Conservation (phyloP, 2,797 vertebrate genomes). For the Halcyon smyrnensis region DNA sequence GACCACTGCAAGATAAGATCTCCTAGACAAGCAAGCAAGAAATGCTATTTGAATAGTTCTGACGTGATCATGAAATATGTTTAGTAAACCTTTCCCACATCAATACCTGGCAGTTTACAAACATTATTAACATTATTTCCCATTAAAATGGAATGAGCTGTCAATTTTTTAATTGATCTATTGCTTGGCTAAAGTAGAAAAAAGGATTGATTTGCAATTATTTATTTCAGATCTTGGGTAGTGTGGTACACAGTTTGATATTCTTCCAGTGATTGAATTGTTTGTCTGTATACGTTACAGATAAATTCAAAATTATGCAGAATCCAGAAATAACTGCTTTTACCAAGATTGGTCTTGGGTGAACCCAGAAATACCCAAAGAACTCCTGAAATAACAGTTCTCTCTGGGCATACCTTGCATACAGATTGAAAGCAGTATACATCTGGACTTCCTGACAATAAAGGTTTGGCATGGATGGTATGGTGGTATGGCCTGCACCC, state of each 20-base stretch:
- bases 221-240: constrained; percentile 10
- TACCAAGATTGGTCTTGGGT: neutral
- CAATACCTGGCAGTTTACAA: constrained; percentile 10
- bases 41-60: constrained; percentile 2
- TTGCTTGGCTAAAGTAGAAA: constrained; percentile 11
- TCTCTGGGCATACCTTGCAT: neutral
- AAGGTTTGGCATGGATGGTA: neutral
- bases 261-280: neutral
- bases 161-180: constrained; percentile 12
- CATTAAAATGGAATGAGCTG: neutral
- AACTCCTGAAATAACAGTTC: neutral
- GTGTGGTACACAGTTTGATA: neutral
- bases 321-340: neutral
- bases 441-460: neutral
- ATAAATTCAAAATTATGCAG: neutral
- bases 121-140: constrained; percentile 7
- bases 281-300: neutral
- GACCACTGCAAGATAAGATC: neutral
- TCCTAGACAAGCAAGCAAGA: neutral
- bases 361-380: neutral
- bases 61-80: neutral
- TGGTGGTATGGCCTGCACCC: neutral
- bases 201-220: neutral
- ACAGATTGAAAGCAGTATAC: neutral
- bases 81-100: constrained; percentile 7